Evolutionary conservation across 2,797 vertebrate genomes (phyloP), one percentile per base, ranked within the genome.

Genomic region (Peromyscus melanophrys): DNA sequence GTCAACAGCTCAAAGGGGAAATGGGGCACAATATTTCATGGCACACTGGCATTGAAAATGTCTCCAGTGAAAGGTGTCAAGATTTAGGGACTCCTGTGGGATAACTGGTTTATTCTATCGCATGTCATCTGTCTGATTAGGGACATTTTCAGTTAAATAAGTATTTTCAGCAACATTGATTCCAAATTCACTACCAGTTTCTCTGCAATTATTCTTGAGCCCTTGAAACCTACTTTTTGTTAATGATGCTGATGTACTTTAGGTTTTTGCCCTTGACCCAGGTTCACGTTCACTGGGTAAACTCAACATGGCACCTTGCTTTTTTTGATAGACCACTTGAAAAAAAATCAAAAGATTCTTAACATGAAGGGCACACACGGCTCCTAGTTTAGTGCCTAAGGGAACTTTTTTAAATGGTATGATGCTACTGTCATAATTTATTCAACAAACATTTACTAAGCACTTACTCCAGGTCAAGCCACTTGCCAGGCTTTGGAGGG

Each of bases 381-480:
- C n/a, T 96, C 31, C 25, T 89, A 46, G 73, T 92, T 21, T 59
- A 81, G 71, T 81, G 8, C 49, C 52, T 31, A 21, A 2, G 8
- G 10, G 3, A 83, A 69, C 57, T 94, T 93, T 61, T 43, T 40
- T 67, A 77, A 88, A 27, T 83, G 9, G n/a, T 71, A 80, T 59
- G 65, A 67, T 83, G 12, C 34, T 92, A 29, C 52, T 71, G 59
- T 94, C 77, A 57, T 63, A 40, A 94, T 89, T 96, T 88, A 95
- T 90, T 89, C 73, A 94, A 71, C n/a, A 78, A 90, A 76, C 63
- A 84, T 81, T 80, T 92, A 69, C 81, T 96, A 80, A 83, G 85
- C 6, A 82, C 11, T 97, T 91, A 75, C 8, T 80, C 86, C 80
- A 76, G 43, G 75, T 92, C 49, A 92, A 81, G 37, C 57, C 19